phyloP scores from a whole-genome alignment of 2,888 invertebrate species.

The Tridacna gigas region DNA sequence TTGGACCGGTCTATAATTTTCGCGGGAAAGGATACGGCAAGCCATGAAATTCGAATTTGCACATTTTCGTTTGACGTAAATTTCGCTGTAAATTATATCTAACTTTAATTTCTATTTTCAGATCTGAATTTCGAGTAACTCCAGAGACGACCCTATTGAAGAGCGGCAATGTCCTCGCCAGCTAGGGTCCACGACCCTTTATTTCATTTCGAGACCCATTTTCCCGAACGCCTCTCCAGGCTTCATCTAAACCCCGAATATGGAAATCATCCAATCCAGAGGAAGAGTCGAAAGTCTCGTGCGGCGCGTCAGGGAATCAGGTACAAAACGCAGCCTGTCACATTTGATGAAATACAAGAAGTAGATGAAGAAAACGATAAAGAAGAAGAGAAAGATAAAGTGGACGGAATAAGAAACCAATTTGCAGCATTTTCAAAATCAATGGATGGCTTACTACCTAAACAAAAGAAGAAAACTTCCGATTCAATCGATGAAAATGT shows the following conservation, averaged over 20 bases:
- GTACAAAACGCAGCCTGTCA: constrained; percentile 90
- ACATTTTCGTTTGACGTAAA: neutral
- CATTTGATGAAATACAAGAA: constrained; percentile 92
- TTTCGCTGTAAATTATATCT: neutral
- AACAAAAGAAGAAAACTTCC: constrained; percentile 39
- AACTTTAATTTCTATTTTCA: neutral
- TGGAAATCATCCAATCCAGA: constrained; percentile 76
- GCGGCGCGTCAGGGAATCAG: constrained; percentile 86
- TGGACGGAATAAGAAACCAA: constrained; percentile 68
- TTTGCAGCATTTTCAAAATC: constrained; percentile 83
- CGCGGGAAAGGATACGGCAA: neutral
- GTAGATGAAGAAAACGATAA: constrained; percentile 87
- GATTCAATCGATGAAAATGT: constrained; percentile 54
- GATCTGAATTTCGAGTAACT: neutral
- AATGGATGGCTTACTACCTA: constrained; percentile 82
- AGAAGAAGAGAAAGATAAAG: constrained; percentile 64
- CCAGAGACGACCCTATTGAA: neutral
- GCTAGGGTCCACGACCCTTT: constrained; percentile 78
- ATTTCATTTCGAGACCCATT: constrained; percentile 88
- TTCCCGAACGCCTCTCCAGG: constrained; percentile 89
- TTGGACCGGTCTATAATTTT: neutral
- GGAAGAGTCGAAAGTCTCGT: constrained; percentile 87
- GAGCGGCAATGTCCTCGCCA: constrained; percentile 47
- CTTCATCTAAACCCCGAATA: constrained; percentile 85
- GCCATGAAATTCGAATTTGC: neutral